These are phyloP conservation scores for Mystacides longicornis DNA, from an alignment of 2,888 invertebrate genomes.

Conservation along the genomic window DNA sequence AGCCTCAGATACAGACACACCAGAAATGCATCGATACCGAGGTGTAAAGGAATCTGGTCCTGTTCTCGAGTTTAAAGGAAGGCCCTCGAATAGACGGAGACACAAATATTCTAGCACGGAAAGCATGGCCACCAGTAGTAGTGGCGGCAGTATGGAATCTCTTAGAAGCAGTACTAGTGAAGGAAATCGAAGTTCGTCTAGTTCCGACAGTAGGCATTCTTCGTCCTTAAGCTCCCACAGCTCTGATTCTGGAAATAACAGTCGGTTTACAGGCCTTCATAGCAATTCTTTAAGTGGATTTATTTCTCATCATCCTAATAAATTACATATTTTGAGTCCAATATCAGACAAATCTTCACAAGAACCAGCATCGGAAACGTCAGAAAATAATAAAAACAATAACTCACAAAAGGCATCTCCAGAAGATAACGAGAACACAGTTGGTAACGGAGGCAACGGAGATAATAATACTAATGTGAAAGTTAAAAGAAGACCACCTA, in stretches of 20 bases:
- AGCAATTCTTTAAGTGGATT: slow-evolving; percentile 59
- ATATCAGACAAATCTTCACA: slow-evolving; percentile 87
- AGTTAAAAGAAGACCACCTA: slow-evolving; percentile 59
- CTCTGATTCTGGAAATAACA: slow-evolving; percentile 67
- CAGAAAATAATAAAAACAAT: slow-evolving; percentile 72
- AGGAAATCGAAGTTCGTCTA: slow-evolving; percentile 77
- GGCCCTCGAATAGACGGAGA: slow-evolving; percentile 48
- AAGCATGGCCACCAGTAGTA: slow-evolving; percentile 82
- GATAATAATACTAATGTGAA: slow-evolving; percentile 48
- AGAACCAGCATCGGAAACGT: slow-evolving; percentile 76
- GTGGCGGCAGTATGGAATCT: slow-evolving; percentile 83
- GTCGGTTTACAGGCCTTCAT: slow-evolving; percentile 50
- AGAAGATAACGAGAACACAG: slow-evolving; percentile 49
- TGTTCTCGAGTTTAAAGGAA: slow-evolving; percentile 56
- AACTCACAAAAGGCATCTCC: slow-evolving; percentile 73
- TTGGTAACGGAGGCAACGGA: slow-evolving; percentile 31
- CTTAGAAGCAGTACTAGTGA: slow-evolving; percentile 81
- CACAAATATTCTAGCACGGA: slow-evolving; percentile 71
- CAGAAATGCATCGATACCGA: slow-evolving; percentile 49
- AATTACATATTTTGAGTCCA: slow-evolving; percentile 79
- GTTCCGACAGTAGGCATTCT: slow-evolving; percentile 76
- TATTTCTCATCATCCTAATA: slow-evolving; percentile 61
- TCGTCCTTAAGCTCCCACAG: slow-evolving; percentile 80
- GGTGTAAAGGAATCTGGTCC: slow-evolving; percentile 51
- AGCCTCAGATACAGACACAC: slow-evolving; percentile 51